A percentile compares a stretch with the other conserved stretches of the same genome.
These are phyloP conservation scores for Capromys pilorides DNA, from an alignment of 2,797 vertebrate genomes.

Conservation along the genomic window DNA sequence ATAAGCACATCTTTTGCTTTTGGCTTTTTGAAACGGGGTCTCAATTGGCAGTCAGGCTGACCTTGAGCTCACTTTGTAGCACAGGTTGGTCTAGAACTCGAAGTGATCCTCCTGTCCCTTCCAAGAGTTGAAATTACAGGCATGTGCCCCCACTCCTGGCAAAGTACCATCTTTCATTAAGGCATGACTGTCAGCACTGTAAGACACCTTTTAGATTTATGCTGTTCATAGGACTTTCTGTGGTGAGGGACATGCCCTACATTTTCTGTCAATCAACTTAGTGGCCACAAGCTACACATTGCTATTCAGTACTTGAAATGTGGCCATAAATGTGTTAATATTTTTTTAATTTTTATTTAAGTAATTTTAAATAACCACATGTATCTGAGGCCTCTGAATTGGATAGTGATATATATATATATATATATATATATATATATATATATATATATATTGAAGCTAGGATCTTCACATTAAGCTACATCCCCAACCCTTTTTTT, in stretches of 20 bases:
- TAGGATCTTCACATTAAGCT: background rate
- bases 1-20: no score
- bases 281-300: background rate
- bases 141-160: no score
- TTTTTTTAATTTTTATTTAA: conserved; percentile 30
- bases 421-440: background rate
- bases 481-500: background rate
- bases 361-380: conserved; percentile 9
- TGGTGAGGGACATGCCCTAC: background rate
- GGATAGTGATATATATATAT: background rate
- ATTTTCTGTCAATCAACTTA: background rate
- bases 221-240: background rate
- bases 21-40: no score
- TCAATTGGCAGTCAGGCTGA: no score
- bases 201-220: conserved; percentile 40
- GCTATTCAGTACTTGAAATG: background rate
- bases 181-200: background rate
- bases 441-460: background rate
- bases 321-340: no score
- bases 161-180: conserved; percentile 13
- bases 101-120: no score
- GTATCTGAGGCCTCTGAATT: background rate
- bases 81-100: no score
- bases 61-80: no score
- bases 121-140: no score